Evolutionary conservation across 2,113 vertebrate species (phyloP).

Genomic region (Embiotoca jacksoni): DNA sequence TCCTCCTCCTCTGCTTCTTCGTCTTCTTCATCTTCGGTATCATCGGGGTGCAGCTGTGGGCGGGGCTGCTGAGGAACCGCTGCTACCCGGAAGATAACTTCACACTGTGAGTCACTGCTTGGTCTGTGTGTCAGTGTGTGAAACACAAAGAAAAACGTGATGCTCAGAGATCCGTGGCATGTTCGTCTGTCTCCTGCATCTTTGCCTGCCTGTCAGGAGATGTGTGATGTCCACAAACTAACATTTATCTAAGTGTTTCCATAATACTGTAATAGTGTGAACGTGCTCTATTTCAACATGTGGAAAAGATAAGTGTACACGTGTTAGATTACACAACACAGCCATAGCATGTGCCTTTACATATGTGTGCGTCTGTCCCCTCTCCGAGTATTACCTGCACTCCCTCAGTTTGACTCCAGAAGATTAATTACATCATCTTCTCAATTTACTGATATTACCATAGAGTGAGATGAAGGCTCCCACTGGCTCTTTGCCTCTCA

Average conservation of each 20-base stretch:
- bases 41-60: constrained; percentile 82
- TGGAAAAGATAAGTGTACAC: not conserved
- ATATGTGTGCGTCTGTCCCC: constrained; percentile 8
- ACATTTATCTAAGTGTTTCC: not conserved
- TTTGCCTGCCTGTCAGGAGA: not conserved
- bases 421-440: constrained; percentile 54
- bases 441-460: constrained; percentile 50
- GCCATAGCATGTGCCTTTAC: not conserved
- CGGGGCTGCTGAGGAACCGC: constrained; percentile 80
- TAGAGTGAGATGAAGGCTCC: constrained; percentile 27
- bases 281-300: too few relatives aligned
- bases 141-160: not conserved
- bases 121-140: not conserved
- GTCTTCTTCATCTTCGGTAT: constrained; percentile 84
- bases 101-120: constrained; percentile 72
- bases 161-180: not conserved
- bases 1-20: constrained; percentile 81
- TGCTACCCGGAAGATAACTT: constrained; percentile 81
- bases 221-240: not conserved
- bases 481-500: constrained; percentile 23
- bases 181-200: constrained; percentile 6
- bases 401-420: constrained; percentile 12
- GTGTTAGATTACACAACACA: not conserved
- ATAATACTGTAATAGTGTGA: not conserved
- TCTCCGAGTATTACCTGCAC: constrained; percentile 15